Evolutionary conservation across 1,140 invertebrate genomes (phyloP), one percentile per base, ranked within the genome.

Genomic region (Drosophila pseudoobscura): DNA sequence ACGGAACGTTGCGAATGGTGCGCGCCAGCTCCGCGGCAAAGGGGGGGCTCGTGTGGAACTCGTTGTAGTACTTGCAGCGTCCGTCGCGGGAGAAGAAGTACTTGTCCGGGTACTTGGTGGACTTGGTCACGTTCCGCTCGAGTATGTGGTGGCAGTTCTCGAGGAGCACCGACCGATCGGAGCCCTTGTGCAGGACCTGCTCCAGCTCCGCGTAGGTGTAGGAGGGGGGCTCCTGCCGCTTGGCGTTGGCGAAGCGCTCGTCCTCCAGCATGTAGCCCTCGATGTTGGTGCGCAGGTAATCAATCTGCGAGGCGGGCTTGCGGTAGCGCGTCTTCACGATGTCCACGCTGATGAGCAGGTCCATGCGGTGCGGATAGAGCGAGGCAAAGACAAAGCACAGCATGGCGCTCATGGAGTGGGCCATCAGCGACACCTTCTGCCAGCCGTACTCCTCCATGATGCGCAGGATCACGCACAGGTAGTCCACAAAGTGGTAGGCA

Each of bases 351-450:
- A 95, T 93, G 26, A 94, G 91, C 77, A 94, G 94, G 61, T 95
- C 93, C 1, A 94, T 91, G 24, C 93, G 92, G 9, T 94, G 84
- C 0, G 95, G 94, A 77, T 93, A 95, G 0, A 94, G 59, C 15
- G 92, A 91, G 1, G 94, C 92, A 59, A 94, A 95, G 13, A 93
- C 90, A 75, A 94, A 94, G 15, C 89, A 90, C 3, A 93, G 83
- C 59, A 94, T 93, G 22, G 93, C 93, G 47, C 95, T 95, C 92
- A 95, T 93, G 0, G 95, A 96, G 78, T 96, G 95, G 6, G 93
- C 93, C 60, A 96, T 80, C 3, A 96, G 77, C 3, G 94, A 94
- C 2, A 96, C 91, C 91, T 95, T 94, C 11, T 94, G 91, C 95
- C 95, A 96, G 57, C 93, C 92, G 75, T 95, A 95, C 73, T 95